Evolutionary conservation across 1,140 invertebrate genomes (phyloP), one percentile per base, ranked within the genome.

Genomic region (Drosophila bifasciata): DNA sequence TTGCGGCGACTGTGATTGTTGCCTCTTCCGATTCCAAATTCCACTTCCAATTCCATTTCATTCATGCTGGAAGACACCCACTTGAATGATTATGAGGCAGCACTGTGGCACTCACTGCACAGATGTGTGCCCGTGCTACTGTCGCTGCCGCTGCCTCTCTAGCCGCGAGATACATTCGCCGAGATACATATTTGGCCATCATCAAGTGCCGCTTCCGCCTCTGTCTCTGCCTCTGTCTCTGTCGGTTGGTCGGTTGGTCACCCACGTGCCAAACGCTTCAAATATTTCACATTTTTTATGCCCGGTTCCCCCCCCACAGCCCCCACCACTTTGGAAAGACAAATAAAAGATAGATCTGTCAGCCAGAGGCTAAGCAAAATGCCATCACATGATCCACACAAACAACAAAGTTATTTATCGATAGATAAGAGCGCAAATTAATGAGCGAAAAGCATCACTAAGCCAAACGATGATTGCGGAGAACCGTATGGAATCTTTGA

Each of bases 141-240:
- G n/a, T n/a, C n/a, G n/a, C n/a, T n/a, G n/a, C n/a, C n/a, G n/a
- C 25, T 28, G 25, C 2, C 8, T 9, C 28, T 32, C 64, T 67
- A 32, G 21, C 41, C 36, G 55, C 32, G 16, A 36, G 56, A 46
- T 28, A 49, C 45, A 21, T 25, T 13, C 5, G 15, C 28, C 50
- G 32, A 66, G 41, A 28, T 51, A 66, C 66, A 55, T 43, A 77
- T 79, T 70, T 64, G 53, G 68, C 53, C 48, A 74, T 69, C 67
- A 53, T 81, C 48, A 83, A 81, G 79, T 81, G 69, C 46, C 55
- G 56, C 67, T 84, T 84, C 80, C 80, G 80, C 76, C 79, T 79
- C 79, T 79, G 66, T 68, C 59, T n/a, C n/a, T n/a, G 56, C 67
- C 85, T 84, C 80, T 76, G 80, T 72, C 79, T 79, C 79, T 79